phyloP scores from a whole-genome alignment of 2,113 vertebrate species.

The Syngnathoides biaculeatus region DNA sequence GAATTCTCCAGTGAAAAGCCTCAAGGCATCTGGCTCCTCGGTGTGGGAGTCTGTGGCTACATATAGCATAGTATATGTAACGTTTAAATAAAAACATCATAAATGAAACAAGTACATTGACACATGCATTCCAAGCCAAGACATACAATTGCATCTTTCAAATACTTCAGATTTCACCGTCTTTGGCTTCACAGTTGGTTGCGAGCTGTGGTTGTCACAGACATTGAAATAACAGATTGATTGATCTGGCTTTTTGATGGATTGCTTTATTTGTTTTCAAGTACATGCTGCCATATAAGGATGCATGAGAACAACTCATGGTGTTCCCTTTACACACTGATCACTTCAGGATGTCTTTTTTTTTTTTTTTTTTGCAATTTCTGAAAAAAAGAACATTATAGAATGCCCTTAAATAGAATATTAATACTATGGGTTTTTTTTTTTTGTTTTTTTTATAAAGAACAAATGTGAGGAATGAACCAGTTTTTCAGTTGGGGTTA shows the following conservation, averaged over 20 bases:
- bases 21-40: slow-evolving; percentile 10
- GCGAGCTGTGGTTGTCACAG: slow-evolving; percentile 17
- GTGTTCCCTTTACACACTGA: not conserved
- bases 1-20: slow-evolving; percentile 13
- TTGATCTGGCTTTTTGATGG: slow-evolving; percentile 22
- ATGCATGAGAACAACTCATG: not conserved
- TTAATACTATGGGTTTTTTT: not conserved
- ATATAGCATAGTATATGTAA: slow-evolving; percentile 6
- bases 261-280: slow-evolving; percentile 24
- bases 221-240: slow-evolving; percentile 33
- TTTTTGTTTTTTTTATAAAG: not conserved
- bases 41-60: not conserved
- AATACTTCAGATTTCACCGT: slow-evolving; percentile 34
- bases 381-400: not conserved
- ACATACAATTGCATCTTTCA: slow-evolving; percentile 44
- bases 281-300: slow-evolving; percentile 10
- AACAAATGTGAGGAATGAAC: not conserved
- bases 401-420: not conserved
- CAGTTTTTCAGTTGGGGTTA: not conserved
- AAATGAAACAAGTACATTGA: slow-evolving; percentile 6
- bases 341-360: not conserved
- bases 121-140: slow-evolving; percentile 11
- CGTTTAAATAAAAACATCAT: slow-evolving; percentile 27
- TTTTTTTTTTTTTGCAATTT: not conserved
- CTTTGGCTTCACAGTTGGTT: slow-evolving; percentile 21